Evolutionary conservation across 2,888 invertebrate genomes (phyloP).

Genomic region (Philereme transversata): DNA sequence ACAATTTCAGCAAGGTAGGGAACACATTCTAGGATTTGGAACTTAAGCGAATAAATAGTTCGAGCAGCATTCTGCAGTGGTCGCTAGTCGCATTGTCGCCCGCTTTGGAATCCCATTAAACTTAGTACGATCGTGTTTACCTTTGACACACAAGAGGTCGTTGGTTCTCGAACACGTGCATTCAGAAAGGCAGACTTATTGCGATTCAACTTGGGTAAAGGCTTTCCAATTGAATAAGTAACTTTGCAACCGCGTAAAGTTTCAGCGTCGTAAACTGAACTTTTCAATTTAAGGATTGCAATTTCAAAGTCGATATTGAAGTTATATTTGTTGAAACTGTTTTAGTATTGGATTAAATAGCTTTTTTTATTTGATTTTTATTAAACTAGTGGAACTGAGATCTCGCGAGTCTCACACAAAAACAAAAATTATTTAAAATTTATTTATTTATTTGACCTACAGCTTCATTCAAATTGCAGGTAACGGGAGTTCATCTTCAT

Average conservation of each 20-base stretch:
- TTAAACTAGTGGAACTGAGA: too few species aligned
- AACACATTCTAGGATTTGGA: not conserved
- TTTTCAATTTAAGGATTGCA: conserved; percentile 17
- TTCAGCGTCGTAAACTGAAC: conserved; percentile 15
- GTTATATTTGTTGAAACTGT: too few species aligned
- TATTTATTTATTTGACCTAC: too few species aligned
- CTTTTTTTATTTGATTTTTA: too few species aligned
- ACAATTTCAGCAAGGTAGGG: too few species aligned
- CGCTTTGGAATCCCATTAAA: conserved; percentile 11
- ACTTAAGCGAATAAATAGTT: conserved; percentile 6
- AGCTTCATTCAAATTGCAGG: too few species aligned
- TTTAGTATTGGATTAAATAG: too few species aligned
- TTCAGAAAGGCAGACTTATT: conserved; percentile 22
- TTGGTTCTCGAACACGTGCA: conserved; percentile 40
- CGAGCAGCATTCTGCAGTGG: conserved; percentile 1
- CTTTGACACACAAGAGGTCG: conserved; percentile 48
- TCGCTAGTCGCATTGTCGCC: conserved; percentile 10
- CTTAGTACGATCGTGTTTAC: conserved; percentile 43
- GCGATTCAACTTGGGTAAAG: conserved; percentile 18
- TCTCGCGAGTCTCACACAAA: too few species aligned
- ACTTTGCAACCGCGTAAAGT: conserved; percentile 18
- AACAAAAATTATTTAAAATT: too few species aligned
- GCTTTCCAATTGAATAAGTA: conserved; percentile 25
- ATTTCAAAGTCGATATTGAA: conserved; percentile 1
- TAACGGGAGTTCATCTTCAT: too few species aligned